Conservation (phyloP, 2,113 vertebrate genomes). For the Prinia subflava region DNA sequence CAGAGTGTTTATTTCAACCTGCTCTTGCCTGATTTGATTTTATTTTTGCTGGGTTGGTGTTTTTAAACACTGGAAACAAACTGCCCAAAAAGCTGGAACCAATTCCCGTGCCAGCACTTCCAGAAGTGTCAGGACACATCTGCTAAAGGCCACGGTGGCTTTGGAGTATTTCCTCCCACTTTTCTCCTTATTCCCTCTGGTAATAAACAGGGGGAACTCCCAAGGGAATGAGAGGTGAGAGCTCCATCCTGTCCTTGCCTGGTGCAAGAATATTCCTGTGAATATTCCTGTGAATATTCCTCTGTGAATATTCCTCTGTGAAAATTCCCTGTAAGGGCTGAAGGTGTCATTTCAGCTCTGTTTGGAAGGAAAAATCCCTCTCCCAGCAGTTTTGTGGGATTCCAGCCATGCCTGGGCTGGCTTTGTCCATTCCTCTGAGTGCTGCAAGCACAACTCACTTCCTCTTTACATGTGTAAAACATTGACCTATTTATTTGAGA, state of each 20-base stretch:
- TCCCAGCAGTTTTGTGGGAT: neutral
- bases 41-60: neutral
- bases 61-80: neutral
- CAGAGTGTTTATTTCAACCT: neutral
- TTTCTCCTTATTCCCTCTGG: neutral
- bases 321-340: neutral
- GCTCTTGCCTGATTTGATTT: neutral
- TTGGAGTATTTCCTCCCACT: neutral
- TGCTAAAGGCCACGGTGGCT: neutral
- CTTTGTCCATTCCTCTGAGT: neutral
- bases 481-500: constrained; percentile 47
- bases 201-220: neutral
- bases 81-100: neutral
- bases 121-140: neutral
- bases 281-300: too few species aligned
- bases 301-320: neutral
- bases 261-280: neutral
- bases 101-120: neutral
- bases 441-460: neutral
- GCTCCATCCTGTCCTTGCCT: neutral
- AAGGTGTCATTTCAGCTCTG: neutral
- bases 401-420: neutral
- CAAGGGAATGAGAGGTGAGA: neutral
- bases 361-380: neutral
- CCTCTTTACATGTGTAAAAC: neutral